Base-by-base conservation (phyloP, 2,113 vertebrate genomes). In the Recurvirostra avosetta region DNA sequence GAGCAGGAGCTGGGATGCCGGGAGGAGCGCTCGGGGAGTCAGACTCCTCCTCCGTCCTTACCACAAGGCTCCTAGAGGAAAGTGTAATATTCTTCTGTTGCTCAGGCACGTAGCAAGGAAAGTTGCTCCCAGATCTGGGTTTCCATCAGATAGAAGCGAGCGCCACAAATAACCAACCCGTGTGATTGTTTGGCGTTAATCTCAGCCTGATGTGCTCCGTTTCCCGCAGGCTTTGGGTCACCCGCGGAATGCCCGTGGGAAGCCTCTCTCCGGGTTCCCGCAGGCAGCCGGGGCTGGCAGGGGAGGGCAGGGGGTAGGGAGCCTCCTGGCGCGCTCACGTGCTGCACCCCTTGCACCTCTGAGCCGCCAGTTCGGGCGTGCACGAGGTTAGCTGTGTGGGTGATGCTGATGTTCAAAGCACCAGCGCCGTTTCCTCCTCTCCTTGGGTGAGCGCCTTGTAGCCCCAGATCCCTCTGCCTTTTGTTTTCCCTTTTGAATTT, bases 61-160 rank as follows among this genome's bases (percentile, higher is more conserved):
- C 58, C 58, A 14, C 41, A 9, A 18, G 59, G 47, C 86, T 90
- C 53, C 26, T 4, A 3, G 53, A n/a, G 81, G 76, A 26, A 75
- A 30, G 15, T 1, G 8, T 2, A 26, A 2, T 15, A 1, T 40
- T 59, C n/a, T 11, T 1, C 17, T 7, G 2, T 36, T 32, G 67
- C 83, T 84, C 1, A 4, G 36, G 56, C 78, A 45, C 1, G 40
- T 13, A 71, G 36, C 47, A 21, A 49, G 32, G 47, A 66, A 75
- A 36, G 56, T 29, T 40, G 41, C 36, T 80, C 63, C 73, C 41
- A 19, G 4, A 21, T 10, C 20, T 38, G 40, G 8, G 19, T 43
- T 74, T 61, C 63, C 19, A 45, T 50, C 56, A 45, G 77, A 5
- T 3, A 63, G 76, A 41, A 53, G 16, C 12, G 6, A 65, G 65